These are phyloP conservation scores for Falco berigora DNA, from an alignment of 2,797 vertebrate genomes.

Conservation along the genomic window DNA sequence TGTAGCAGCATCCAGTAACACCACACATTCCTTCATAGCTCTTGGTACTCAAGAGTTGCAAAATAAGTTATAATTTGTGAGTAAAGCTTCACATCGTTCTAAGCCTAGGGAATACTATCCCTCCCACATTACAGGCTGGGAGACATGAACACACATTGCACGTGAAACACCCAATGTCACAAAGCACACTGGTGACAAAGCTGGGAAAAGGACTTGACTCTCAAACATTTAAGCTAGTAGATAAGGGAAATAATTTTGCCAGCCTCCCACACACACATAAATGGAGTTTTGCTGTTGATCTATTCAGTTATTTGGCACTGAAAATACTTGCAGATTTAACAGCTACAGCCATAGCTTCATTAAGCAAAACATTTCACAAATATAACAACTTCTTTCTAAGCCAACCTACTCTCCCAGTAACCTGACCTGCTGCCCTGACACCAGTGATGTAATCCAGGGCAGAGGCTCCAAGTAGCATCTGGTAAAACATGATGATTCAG, in stretches of 20 bases:
- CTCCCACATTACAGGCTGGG: background rate
- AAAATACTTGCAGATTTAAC: background rate
- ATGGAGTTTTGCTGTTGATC: background rate
- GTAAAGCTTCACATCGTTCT: no score
- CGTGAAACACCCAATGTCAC: accelerated
- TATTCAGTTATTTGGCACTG: background rate
- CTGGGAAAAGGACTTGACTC: background rate
- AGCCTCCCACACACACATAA: background rate
- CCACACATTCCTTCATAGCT: background rate
- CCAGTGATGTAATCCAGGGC: conserved; percentile 41
- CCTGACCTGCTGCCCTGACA: background rate
- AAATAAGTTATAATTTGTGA: no score
- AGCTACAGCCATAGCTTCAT: background rate
- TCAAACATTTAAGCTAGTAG: background rate
- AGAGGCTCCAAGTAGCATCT: conserved; percentile 3
- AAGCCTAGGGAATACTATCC: background rate
- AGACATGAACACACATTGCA: accelerated
- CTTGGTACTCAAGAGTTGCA: background rate
- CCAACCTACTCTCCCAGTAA: background rate
- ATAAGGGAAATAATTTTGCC: background rate
- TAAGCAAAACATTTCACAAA: background rate
- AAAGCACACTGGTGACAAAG: background rate
- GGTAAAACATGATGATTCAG: conserved; percentile 49
- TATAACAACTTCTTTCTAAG: background rate
- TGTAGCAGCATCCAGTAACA: background rate